phyloP scores from a whole-genome alignment of 30 jellyfish, hydroid and myxozoan genomes.

The Aurelia aurita complex sp. Pacific region DNA sequence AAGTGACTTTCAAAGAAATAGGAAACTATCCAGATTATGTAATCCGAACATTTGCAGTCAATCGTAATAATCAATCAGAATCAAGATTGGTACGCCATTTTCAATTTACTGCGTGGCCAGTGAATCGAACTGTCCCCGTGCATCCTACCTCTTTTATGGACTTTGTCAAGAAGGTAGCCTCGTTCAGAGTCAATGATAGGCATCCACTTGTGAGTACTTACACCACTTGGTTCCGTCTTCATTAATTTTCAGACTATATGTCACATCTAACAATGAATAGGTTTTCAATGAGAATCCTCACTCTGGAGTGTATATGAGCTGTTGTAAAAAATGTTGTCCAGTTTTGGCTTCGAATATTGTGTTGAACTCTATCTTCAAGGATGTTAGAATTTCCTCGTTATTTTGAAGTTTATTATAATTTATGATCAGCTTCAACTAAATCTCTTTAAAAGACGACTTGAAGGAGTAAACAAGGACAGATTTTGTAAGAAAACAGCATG shows the following conservation, averaged over 20 bases:
- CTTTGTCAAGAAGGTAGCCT: slow-evolving; percentile 54
- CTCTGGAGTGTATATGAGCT: too few relatives aligned
- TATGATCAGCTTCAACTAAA: too few relatives aligned
- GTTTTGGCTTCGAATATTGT: too few relatives aligned
- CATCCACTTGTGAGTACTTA: slow-evolving; percentile 56
- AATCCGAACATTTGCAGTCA: slow-evolving; percentile 29
- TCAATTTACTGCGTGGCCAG: slow-evolving; percentile 82
- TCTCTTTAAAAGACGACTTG: too few relatives aligned
- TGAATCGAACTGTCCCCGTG: slow-evolving; percentile 54
- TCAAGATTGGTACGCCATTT: slow-evolving; percentile 55
- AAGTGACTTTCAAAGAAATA: slow-evolving; percentile 9
- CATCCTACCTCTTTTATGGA: slow-evolving; percentile 76
- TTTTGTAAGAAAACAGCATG: too few relatives aligned
- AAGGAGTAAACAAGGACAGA: too few relatives aligned
- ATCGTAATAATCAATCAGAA: not conserved
- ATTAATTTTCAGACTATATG: too few relatives aligned
- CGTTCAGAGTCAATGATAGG: slow-evolving; percentile 30
- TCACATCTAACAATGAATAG: too few relatives aligned
- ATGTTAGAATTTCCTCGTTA: not conserved
- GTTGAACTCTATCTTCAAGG: not conserved
- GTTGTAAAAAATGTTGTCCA: too few relatives aligned
- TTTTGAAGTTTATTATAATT: too few relatives aligned
- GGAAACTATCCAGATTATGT: slow-evolving; percentile 26
- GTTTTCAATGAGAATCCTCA: too few relatives aligned
- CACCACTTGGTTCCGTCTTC: not conserved